Evolutionary conservation across 1,140 invertebrate species (phyloP).

Genomic region (Mactra quadrangularis): DNA sequence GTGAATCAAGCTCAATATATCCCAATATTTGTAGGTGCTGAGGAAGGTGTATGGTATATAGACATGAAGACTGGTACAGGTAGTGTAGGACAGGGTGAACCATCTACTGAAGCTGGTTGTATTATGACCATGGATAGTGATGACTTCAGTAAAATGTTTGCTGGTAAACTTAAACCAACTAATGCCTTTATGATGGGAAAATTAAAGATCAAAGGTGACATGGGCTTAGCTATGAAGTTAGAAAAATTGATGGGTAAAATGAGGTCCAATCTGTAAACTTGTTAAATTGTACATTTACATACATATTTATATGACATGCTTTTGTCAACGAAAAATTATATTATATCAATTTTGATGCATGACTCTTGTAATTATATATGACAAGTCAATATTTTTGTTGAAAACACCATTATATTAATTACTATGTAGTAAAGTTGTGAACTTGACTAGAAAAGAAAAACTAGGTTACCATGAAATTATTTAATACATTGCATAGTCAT

Average conservation of each 20-base stretch:
- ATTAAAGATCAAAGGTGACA: conserved; percentile 96
- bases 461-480: too few relatives aligned
- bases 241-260: conserved; percentile 96
- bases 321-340: too few relatives aligned
- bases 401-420: too few relatives aligned
- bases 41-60: conserved; percentile 92
- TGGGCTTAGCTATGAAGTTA: conserved; percentile 97
- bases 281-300: too few relatives aligned
- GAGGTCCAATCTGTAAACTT: conserved; percentile 88
- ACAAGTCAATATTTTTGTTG: too few relatives aligned
- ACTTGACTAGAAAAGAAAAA: too few relatives aligned
- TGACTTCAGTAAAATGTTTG: conserved; percentile 86
- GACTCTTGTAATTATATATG: too few relatives aligned
- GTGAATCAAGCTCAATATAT: too few relatives aligned
- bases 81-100: conserved; percentile 90
- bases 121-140: conserved; percentile 92
- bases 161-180: conserved; percentile 93
- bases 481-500: too few relatives aligned
- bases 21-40: conserved; percentile 88
- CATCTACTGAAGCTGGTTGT: conserved; percentile 88
- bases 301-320: too few relatives aligned
- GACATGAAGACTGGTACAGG: conserved; percentile 95
- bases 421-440: too few relatives aligned
- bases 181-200: conserved; percentile 98
- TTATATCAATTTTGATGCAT: too few relatives aligned